Conservation (phyloP, 1,140 invertebrate species). For the Brachionus sp. region DNA sequence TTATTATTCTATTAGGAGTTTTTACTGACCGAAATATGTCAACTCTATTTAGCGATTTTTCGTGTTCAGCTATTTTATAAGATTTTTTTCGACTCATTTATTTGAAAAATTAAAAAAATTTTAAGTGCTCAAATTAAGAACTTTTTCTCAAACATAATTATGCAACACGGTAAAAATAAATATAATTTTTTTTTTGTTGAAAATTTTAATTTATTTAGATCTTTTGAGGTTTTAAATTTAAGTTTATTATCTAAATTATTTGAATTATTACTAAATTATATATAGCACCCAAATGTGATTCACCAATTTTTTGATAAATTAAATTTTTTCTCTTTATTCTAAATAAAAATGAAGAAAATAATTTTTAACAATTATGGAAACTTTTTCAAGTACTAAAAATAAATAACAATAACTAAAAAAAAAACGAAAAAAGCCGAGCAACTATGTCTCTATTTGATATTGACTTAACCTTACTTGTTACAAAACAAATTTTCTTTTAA, state of each 20-base stretch:
- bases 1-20: not conserved
- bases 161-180: not conserved
- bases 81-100: not conserved
- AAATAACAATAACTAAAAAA: not conserved
- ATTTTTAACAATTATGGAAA: not conserved
- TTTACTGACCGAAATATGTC: not conserved
- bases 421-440: not conserved
- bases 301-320: not conserved
- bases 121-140: not conserved
- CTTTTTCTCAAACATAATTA: not conserved
- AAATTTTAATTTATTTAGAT: not conserved
- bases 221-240: not conserved
- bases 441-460: not conserved
- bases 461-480: constrained; percentile 21
- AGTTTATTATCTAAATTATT: not conserved
- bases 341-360: not conserved
- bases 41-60: not conserved
- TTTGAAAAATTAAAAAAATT: not conserved
- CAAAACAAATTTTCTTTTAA: not conserved
- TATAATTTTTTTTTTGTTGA: not conserved
- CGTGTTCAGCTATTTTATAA: constrained; percentile 29
- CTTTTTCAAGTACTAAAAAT: not conserved
- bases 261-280: not conserved
- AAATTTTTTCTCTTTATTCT: not conserved
- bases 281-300: not conserved